Conservation (phyloP, 1,140 invertebrate genomes). For the Heliconius hewitsoni region DNA sequence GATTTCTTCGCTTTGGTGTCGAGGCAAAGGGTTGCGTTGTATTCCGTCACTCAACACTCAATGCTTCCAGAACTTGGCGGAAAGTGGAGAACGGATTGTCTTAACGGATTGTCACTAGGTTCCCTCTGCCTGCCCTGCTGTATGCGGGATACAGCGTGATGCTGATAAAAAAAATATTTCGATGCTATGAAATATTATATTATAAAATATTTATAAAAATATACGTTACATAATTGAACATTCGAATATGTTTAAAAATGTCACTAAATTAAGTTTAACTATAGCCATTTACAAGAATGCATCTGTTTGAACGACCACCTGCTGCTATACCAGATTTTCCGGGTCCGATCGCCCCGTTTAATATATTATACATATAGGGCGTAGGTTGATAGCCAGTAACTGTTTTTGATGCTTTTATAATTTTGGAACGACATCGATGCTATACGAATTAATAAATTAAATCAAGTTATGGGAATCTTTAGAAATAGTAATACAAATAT, state of each 20-base stretch:
- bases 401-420: not conserved
- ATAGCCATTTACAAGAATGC: conserved; percentile 11
- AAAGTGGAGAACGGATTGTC: too few relatives aligned
- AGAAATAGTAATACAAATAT: too few relatives aligned
- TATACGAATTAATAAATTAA: not conserved
- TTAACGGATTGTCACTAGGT: too few relatives aligned
- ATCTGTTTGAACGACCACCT: conserved; percentile 11
- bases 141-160: too few relatives aligned
- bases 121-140: too few relatives aligned
- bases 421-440: not conserved
- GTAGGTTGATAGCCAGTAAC: not conserved
- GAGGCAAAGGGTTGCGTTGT: too few relatives aligned
- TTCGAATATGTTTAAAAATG: not conserved
- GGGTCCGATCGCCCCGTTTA: not conserved
- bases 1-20: too few relatives aligned
- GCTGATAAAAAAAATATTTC: not conserved
- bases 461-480: not conserved
- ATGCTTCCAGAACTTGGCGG: too few relatives aligned
- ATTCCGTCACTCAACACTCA: too few relatives aligned
- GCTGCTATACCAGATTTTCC: conserved; percentile 12
- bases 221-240: not conserved
- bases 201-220: not conserved
- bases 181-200: not conserved
- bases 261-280: conserved; percentile 11
- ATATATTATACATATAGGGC: not conserved